Conservation (phyloP, 2,113 vertebrate genomes). For the Tachycineta bicolor region DNA sequence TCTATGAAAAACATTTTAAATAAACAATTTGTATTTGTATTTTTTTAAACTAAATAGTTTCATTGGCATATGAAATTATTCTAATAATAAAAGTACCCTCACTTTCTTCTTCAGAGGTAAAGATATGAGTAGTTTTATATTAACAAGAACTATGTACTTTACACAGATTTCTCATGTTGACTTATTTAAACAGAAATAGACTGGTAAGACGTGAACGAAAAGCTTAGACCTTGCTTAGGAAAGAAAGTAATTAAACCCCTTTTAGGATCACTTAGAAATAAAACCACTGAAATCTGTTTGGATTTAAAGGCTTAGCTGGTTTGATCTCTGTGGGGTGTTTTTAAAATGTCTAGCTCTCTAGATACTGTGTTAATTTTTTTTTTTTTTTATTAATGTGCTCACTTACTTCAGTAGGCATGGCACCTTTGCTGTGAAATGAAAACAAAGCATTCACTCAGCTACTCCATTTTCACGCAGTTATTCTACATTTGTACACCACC, state of each 20-base stretch:
- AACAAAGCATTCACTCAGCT: not conserved
- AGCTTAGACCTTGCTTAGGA: not conserved
- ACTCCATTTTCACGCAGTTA: not conserved
- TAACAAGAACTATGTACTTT: not conserved
- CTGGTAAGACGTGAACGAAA: not conserved
- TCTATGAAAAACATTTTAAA: not conserved
- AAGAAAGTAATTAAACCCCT: constrained; percentile 21
- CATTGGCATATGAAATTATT: not conserved
- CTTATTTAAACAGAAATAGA: not conserved
- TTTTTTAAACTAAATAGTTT: not conserved
- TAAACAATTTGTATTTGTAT: not conserved
- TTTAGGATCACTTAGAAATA: constrained; percentile 21
- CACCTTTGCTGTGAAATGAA: not conserved
- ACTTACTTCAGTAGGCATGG: not conserved
- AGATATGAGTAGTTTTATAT: not conserved
- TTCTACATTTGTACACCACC: not conserved
- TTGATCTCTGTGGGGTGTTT: not conserved
- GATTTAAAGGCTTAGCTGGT: constrained; percentile 19
- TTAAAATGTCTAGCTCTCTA: not conserved
- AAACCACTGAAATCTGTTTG: constrained; percentile 6
- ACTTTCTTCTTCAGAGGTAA: not conserved
- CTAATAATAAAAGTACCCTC: not conserved
- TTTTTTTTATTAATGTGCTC: not conserved
- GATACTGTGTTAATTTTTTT: not conserved
- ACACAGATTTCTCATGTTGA: not conserved